Conservation (phyloP, 2,797 vertebrate genomes). For the Notolabrus celidotus region DNA sequence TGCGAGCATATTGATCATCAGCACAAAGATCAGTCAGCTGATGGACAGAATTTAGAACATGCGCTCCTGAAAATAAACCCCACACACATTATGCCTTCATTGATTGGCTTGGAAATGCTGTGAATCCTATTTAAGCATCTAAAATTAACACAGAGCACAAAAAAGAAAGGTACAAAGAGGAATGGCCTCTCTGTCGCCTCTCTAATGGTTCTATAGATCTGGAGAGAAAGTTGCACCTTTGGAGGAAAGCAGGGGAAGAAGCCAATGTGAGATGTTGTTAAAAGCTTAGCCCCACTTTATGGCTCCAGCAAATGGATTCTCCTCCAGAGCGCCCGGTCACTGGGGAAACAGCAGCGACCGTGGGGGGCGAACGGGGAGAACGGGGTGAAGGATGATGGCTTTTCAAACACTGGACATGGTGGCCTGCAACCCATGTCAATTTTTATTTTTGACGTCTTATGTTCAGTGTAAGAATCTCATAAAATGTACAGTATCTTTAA, state of each 20-base stretch:
- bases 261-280: constrained; percentile 71
- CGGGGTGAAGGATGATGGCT: constrained; percentile 17
- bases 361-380: too few relatives aligned
- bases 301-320: constrained; percentile 73
- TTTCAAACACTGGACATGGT: not conserved
- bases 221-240: constrained; percentile 55
- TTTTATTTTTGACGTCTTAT: too few relatives aligned
- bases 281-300: constrained; percentile 70
- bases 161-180: constrained; percentile 27
- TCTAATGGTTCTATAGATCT: constrained; percentile 46
- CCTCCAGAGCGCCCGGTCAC: constrained; percentile 58
- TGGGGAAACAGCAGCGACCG: constrained; percentile 52
- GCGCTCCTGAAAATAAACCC: constrained; percentile 53
- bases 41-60: constrained; percentile 46
- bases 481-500: too few relatives aligned
- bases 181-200: constrained; percentile 38
- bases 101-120: constrained; percentile 38
- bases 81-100: constrained; percentile 44
- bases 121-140: constrained; percentile 36
- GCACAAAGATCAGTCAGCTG: constrained; percentile 37
- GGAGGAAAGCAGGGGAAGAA: constrained; percentile 27
- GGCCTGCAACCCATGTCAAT: too few relatives aligned
- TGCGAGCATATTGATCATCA: constrained; percentile 52
- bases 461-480: too few relatives aligned
- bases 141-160: constrained; percentile 42